Base-by-base conservation (phyloP, 2,888 invertebrate species). In the Cancer borealis region DNA sequence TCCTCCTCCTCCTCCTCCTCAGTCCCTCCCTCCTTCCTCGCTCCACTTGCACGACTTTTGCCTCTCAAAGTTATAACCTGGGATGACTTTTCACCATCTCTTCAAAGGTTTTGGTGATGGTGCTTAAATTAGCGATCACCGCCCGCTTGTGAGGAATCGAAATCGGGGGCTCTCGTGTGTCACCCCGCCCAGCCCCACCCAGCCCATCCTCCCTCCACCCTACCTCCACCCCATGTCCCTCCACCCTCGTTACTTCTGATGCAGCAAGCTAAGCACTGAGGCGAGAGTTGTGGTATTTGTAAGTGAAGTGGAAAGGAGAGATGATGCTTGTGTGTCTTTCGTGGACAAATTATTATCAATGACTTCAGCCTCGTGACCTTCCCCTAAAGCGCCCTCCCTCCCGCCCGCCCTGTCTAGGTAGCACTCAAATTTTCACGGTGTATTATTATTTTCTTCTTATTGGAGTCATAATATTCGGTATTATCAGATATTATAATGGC, bases 401-500 rank as follows among this genome's bases (percentile, higher is more conserved):
- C 39, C 39, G 39, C 39, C 39, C 39, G 39, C 39, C 39, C 39
- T 39, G 39, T 2, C 39, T 39, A 39, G 39, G 30, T 5, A 30
- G 30, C 1, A 79, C 89, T 79, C 91, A 54, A 92, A 66, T 92
- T 92, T 92, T 66, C 79, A 14, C 73, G 89, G 79, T 89, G 66
- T 92, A 92, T 92, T 92, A 79, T 88, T 60, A 79, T 92, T 73
- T 91, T 92, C 89, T 89, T 88, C 21, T 12, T 26, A n/a, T 21
- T 89, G 30, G 30, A 26, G 79, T 79, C 79, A 79, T 26, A 79
- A 30, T 14, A 30, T 46, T 46, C 88, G 66, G 92, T 92, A 66
- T 88, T 88, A 94, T 94, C 66, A 66, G 54, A 92, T 94, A 94
- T 94, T 89, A 94, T 94, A 88, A 94, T 92, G 89, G 92, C 49